Conservation (phyloP, 2,888 invertebrate genomes). For the Eurytoma californica region DNA sequence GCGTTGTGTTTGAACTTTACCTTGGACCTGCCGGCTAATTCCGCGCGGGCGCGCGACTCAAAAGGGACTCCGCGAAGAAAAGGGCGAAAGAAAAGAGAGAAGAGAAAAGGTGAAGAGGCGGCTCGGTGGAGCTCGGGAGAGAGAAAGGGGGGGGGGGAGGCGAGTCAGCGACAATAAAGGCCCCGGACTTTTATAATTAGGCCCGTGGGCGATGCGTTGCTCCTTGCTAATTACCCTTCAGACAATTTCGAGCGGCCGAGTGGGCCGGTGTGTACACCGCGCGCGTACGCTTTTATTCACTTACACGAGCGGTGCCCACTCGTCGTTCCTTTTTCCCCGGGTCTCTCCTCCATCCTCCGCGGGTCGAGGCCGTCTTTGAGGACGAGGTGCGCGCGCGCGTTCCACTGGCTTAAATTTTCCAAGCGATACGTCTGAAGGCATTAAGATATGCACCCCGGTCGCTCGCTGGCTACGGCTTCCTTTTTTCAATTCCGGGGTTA, state of each 20-base stretch:
- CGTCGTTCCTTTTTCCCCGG: not conserved
- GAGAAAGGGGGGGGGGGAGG: not conserved
- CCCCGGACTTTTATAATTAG: constrained; percentile 69
- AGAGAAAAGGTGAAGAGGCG: constrained; percentile 48
- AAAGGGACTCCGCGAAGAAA: not conserved
- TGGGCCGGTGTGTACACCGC: constrained; percentile 65
- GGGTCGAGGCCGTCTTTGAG: no score
- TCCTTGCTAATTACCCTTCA: constrained; percentile 73
- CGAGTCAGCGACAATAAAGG: constrained; percentile 41
- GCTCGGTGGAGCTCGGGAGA: not conserved
- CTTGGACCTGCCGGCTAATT: constrained; percentile 9
- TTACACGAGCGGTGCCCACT: constrained; percentile 57
- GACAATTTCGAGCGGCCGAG: constrained; percentile 71
- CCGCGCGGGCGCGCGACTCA: not conserved
- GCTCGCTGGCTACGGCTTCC: no score
- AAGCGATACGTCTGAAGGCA: no score
- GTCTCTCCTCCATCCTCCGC: no score
- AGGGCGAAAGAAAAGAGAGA: not conserved
- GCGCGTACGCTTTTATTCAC: constrained; percentile 64
- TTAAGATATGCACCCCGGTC: no score
- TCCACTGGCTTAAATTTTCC: no score
- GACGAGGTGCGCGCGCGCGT: no score
- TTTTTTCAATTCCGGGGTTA: no score
- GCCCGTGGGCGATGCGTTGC: constrained; percentile 72
- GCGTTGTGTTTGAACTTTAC: constrained; percentile 26